phyloP scores from a whole-genome alignment of 2,113 vertebrate genomes.

The Corythaeola cristata region DNA sequence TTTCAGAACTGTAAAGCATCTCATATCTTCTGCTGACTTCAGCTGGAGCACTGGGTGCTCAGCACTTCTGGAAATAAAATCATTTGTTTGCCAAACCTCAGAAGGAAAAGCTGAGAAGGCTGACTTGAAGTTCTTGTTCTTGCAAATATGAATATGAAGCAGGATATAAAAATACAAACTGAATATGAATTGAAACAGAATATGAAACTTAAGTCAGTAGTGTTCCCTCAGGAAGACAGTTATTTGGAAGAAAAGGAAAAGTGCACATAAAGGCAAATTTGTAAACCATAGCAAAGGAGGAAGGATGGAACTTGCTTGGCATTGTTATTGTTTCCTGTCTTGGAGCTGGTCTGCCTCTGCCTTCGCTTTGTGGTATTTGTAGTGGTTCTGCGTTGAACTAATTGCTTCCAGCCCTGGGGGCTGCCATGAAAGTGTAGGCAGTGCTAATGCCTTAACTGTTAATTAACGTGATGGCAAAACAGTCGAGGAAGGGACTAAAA shows the following conservation, averaged over 20 bases:
- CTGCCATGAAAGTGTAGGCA: constrained; percentile 19
- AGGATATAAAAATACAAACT: constrained; percentile 32
- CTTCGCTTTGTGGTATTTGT: background rate
- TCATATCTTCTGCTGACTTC: constrained; percentile 51
- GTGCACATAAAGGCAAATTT: background rate
- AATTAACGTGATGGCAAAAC: constrained; percentile 19
- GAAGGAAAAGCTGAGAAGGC: constrained; percentile 59
- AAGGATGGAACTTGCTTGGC: background rate
- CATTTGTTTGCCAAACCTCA: background rate
- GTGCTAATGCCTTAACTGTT: constrained; percentile 42
- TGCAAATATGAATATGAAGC: constrained; percentile 52
- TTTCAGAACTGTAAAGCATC: constrained; percentile 41
- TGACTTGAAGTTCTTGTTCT: constrained; percentile 59
- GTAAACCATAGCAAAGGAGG: background rate
- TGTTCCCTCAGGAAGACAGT: constrained; percentile 21
- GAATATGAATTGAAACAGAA: constrained; percentile 40
- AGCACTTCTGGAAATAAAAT: constrained; percentile 63
- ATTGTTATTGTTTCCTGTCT: background rate
- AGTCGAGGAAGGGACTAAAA: background rate
- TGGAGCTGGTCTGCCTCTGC: background rate
- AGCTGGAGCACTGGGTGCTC: constrained; percentile 36
- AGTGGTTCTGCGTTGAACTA: constrained; percentile 11
- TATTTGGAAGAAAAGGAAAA: constrained; percentile 7
- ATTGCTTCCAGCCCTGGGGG: constrained; percentile 8
- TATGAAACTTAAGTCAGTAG: background rate